Evolutionary conservation across 2,888 invertebrate species (phyloP), one percentile per base, ranked within the genome.

Genomic region (Mellilla xanthometata): DNA sequence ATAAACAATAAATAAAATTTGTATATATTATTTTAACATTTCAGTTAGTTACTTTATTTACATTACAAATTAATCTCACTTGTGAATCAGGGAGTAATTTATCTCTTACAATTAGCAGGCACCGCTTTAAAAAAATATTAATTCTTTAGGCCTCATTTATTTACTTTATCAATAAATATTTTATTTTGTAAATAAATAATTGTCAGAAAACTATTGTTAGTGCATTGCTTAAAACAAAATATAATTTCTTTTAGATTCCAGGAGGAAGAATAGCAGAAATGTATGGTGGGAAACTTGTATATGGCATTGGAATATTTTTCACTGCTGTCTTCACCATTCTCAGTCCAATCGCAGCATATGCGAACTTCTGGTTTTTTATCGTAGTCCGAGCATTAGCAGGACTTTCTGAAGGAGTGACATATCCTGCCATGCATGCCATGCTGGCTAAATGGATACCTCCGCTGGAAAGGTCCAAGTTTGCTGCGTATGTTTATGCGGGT

Each of bases 381-480:
- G 88, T 91, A 23, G 94, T 96, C 1, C 86, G 97, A 57, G 91
- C 95, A 3, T 76, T 96, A 4, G 95, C 96, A 76, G 97, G 97
- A 11, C 92, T 97, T 72, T 94, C 95, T 0, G 97, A 97, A 89
- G 96, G 96, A 22, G 96, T 97, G 3, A 96, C 96, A 4, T 97
- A 96, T 80, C 98, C 98, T 9, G 95, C 97, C 0, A 97, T 98
- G 96, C 97, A 98, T 77, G 94, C 95, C 10, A 95, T 98, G 94
- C 88, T 98, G 65, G 96, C 97, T 0, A 91, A 94, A 54, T 98
- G 98, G 98, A 95, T 97, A 38, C 98, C 98, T 3, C 97, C 97
- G 1, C 76, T 96, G 62, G 98, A 98, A 76, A 92, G 97, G 61
- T 96, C 95, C 38, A 95, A 95, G 77, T 95, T 98, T 78, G 97